Conservation (phyloP, 2,888 invertebrate species). For the Cryptus viduatorius region DNA sequence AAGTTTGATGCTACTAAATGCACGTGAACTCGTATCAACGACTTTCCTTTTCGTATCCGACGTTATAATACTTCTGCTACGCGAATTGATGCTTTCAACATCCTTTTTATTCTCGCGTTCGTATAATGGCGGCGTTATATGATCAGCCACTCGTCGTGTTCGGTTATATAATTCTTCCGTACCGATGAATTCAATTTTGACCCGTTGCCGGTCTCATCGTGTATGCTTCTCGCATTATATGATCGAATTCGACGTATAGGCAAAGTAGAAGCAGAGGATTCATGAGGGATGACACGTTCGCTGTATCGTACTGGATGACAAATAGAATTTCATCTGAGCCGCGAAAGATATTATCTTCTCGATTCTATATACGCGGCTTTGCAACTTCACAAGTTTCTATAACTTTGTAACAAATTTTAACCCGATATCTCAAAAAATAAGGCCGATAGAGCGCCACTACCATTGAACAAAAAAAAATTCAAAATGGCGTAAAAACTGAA, state of each 20-base stretch:
- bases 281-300: background rate
- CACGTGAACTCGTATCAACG: background rate
- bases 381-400: no score
- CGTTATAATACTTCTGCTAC: background rate
- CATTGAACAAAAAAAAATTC: no score
- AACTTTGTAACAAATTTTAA: no score
- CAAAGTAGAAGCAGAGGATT: background rate
- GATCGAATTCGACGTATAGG: no score
- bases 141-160: slow-evolving; percentile 8
- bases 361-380: background rate
- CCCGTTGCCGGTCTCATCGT: background rate
- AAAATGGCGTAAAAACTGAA: no score
- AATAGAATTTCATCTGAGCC: slow-evolving; percentile 50
- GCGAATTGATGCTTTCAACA: background rate
- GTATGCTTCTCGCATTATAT: background rate
- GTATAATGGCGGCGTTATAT: background rate
- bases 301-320: slow-evolving; percentile 27
- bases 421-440: no score
- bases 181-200: background rate
- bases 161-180: slow-evolving; percentile 26
- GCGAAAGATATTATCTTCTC: slow-evolving; percentile 51
- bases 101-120: slow-evolving; percentile 9
- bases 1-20: background rate
- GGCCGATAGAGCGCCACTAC: no score
- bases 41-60: slow-evolving; percentile 5